A percentile compares a stretch with the other conserved stretches of the same genome.
Evolutionary conservation across 1,140 invertebrate species (phyloP).

Genomic region (Gonioctena quinquepunctata): DNA sequence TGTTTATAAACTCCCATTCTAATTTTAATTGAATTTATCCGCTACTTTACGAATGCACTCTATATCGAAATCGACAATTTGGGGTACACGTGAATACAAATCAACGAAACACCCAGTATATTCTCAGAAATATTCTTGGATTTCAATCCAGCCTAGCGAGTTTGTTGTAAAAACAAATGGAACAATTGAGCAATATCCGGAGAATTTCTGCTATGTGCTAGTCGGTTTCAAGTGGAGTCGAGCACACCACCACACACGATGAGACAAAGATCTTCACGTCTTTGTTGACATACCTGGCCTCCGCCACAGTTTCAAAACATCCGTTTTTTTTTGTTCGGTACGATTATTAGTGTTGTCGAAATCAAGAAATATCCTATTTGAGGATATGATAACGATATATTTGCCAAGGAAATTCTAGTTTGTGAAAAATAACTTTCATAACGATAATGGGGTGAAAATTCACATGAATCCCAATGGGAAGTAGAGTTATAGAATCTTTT

Average conservation of each 20-base stretch:
- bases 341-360: background rate
- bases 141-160: background rate
- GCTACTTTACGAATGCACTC: no score
- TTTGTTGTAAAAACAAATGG: conserved; percentile 3
- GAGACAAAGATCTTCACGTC: conserved; percentile 26
- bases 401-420: no score
- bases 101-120: background rate
- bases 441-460: no score
- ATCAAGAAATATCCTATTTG: no score
- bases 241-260: conserved; percentile 26
- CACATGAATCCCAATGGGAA: no score
- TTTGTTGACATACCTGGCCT: conserved; percentile 29
- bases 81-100: no score
- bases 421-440: no score
- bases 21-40: no score
- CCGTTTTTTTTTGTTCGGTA: background rate
- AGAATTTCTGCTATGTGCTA: conserved; percentile 29
- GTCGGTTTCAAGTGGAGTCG: conserved; percentile 17
- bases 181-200: conserved; percentile 30
- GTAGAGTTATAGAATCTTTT: no score
- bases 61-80: no score
- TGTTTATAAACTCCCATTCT: no score
- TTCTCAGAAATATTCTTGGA: background rate
- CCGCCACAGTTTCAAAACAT: conserved; percentile 20
- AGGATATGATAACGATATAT: no score